Evolutionary conservation across 2,113 vertebrate species (phyloP).

Genomic region (Tachycineta bicolor): DNA sequence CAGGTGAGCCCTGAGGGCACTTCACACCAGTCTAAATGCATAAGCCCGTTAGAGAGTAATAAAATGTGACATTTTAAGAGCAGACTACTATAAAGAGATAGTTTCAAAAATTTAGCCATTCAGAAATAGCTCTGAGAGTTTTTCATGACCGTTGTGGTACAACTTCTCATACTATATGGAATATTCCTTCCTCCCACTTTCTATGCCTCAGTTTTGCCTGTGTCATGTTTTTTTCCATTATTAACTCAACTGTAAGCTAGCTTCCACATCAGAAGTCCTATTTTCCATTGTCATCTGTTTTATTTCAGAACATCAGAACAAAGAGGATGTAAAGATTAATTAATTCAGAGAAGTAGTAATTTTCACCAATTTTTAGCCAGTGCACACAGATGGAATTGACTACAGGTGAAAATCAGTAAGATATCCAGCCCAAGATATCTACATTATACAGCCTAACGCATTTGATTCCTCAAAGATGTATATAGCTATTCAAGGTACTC

Average conservation of each 20-base stretch:
- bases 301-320: not conserved
- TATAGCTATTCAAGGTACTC: not conserved
- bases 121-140: not conserved
- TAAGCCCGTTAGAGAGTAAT: not conserved
- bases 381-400: not conserved
- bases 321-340: not conserved
- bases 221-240: not conserved
- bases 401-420: not conserved
- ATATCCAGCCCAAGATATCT: not conserved
- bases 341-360: not conserved
- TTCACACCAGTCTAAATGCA: not conserved
- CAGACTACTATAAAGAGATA: not conserved
- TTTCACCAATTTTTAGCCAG: not conserved
- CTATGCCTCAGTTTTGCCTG: not conserved
- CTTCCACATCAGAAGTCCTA: not conserved
- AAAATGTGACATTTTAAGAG: conserved; percentile 19
- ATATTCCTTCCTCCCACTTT: not conserved
- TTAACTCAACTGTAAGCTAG: not conserved
- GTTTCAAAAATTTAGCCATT: not conserved
- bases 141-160: not conserved
- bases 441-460: not conserved
- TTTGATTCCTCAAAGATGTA: not conserved
- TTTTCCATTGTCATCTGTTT: not conserved
- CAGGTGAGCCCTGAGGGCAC: not conserved
- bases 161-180: not conserved